Evolutionary conservation across 2,888 invertebrate species (phyloP).

Genomic region (Stegana nigrithorax): DNA sequence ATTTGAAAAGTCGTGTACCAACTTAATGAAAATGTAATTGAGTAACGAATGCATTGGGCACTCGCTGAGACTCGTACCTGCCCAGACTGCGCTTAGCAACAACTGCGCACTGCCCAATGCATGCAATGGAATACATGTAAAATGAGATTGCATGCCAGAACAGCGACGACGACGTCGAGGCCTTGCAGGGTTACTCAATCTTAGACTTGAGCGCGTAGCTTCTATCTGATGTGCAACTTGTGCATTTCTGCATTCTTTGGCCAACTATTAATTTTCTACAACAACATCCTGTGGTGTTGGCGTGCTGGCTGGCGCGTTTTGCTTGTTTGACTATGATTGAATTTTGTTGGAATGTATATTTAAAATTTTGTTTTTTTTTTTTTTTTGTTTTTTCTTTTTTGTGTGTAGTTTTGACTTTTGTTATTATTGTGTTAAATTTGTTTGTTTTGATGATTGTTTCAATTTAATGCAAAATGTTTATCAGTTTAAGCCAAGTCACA

Average conservation of each 20-base stretch:
- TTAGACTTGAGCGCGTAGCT: slow-evolving; percentile 38
- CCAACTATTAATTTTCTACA: slow-evolving; percentile 59
- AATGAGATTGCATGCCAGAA: neutral
- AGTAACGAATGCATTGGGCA: slow-evolving; percentile 62
- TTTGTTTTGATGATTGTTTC: too few species aligned
- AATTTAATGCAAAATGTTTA: too few species aligned
- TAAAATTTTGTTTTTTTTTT: neutral
- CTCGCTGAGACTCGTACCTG: neutral
- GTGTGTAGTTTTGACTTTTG: too few species aligned
- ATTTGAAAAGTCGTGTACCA: slow-evolving; percentile 69
- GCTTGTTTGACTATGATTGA: too few species aligned
- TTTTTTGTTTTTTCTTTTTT: neutral
- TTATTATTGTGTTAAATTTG: too few species aligned
- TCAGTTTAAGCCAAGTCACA: too few species aligned
- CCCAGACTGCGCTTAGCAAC: neutral
- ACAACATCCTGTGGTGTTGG: slow-evolving; percentile 55
- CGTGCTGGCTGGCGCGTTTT: slow-evolving; percentile 46
- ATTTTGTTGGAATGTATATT: neutral
- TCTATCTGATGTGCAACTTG: slow-evolving; percentile 51
- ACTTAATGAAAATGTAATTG: slow-evolving; percentile 70
- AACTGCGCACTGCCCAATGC: neutral
- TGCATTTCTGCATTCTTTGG: neutral
- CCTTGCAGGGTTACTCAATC: neutral
- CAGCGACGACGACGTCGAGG: neutral
- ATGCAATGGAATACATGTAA: slow-evolving; percentile 15